Base-by-base conservation (phyloP, 2,113 vertebrate species). In the Tachuris rubrigastra region DNA sequence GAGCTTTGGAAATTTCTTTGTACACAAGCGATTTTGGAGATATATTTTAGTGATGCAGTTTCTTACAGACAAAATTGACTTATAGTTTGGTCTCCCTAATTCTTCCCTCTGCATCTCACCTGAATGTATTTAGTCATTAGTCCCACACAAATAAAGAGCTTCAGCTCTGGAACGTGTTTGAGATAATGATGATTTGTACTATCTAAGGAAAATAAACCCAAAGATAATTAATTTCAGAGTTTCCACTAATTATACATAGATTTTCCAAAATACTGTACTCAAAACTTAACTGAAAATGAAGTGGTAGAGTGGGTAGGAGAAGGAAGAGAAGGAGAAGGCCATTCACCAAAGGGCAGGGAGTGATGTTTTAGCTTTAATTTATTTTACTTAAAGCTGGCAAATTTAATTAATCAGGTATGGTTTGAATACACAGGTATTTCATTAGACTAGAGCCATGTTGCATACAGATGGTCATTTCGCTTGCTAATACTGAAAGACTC, bases 351-450 rank as follows among this genome's bases (percentile, higher is more conserved):
- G 10, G 46, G 46, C 13, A 52, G 19, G 12, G 22, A 69, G 18
- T 12, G 4, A 5, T 63, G 12, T 68, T 87, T 68, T 35, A 78
- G 10, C 27, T 85, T 53, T 52, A 81, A 78, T 35, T 68, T 78
- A 41, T 35, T 84, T 85, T 78, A 44, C 30, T 31, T 58, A 46
- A 56, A 79, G 82, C 7, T 84, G 31, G 8, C 66, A 71, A 85
- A 37, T 95, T 85, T 72, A 95, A 93, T 86, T 94, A 96, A 87
- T 14, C 14, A 44, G 41, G 13, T 85, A 73, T 85, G 27, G n/a
- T 60, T 94, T 76, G 17, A 85, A 80, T 74, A 79, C 39, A 67
- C 31, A 87, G 44, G 81, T 74, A 96, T 94, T 88, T 90, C 81
- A 91, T 75, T 81, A 94, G 37, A 56, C 23, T 78, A 58, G 87